Conservation (phyloP, 2,888 invertebrate species). For the Phoenoteleia sp. region DNA sequence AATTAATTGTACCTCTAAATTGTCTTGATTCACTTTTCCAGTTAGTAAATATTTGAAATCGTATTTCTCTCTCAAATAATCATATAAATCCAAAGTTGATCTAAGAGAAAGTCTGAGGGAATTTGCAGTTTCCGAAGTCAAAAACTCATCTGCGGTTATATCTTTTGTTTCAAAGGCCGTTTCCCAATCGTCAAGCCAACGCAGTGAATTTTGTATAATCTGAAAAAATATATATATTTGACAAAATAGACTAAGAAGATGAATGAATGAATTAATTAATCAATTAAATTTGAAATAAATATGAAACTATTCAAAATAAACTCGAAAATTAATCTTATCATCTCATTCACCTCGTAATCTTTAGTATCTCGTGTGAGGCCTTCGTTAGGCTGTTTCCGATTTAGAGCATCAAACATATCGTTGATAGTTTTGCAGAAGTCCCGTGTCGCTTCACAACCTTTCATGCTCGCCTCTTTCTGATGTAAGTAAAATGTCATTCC, state of each 20-base stretch:
- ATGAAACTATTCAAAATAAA: no score
- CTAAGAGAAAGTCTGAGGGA: constrained; percentile 15
- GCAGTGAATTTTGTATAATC: constrained; percentile 17
- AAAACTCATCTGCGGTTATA: constrained; percentile 7
- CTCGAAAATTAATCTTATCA: no score
- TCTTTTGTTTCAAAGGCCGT: constrained; percentile 9
- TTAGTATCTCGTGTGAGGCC: constrained; percentile 17
- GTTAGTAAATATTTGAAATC: constrained; percentile 58
- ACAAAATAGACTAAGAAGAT: no score
- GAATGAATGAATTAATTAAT: no score
- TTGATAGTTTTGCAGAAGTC: constrained; percentile 42
- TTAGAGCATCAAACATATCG: constrained; percentile 59
- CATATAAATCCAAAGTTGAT: constrained; percentile 33
- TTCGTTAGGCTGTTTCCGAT: constrained; percentile 51
- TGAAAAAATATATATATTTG: neutral
- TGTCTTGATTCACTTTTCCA: constrained; percentile 71
- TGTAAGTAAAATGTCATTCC: constrained; percentile 49
- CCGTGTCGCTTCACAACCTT: constrained; percentile 45
- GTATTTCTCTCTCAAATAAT: constrained; percentile 30
- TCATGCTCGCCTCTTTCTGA: neutral
- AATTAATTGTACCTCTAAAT: constrained; percentile 73
- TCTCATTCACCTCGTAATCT: constrained; percentile 41
- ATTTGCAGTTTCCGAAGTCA: constrained; percentile 9
- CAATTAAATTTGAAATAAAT: no score
- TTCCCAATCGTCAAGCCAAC: neutral